Base-by-base conservation (phyloP, 2,113 vertebrate genomes). In the Heterotilapia buettikoferi region DNA sequence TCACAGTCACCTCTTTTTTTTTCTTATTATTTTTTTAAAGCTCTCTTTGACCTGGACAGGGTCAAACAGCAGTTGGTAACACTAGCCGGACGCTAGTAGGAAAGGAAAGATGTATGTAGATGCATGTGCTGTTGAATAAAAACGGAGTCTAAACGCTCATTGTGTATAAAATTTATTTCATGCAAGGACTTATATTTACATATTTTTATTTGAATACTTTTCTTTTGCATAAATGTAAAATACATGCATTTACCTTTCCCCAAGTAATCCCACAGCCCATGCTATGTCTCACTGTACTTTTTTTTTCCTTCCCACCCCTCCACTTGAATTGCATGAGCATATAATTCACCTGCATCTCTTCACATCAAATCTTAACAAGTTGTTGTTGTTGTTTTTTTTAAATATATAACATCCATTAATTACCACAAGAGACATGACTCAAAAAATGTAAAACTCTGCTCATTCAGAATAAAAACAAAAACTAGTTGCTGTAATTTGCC, bases 161-260 rank as follows among this genome's bases (percentile, higher is more conserved):
- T 96, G 95, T 95, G 92, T 98, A 99, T 96, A 99, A 99, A 98
- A 99, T 99, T 98, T 99, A 99, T 99, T 99, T 98, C 98, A 99
- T 99, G 98, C 98, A 99, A 95, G 96, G 97, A 97, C 93, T 97
- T 95, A 94, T 97, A 96, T 96, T 94, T 96, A 96, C 95, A 95
- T 94, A 82, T 95, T 94, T 95, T 95, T 94, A 92, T 95, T 96
- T 94, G 89, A 95, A 96, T 96, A 95, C 90, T 94, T 95, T 95
- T 95, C 87, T 98, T 91, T 98, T 99, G 98, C 98, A 99, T 99
- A 99, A 98, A 95, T 95, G 93, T 92, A 96, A 98, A 98, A 96
- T 97, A 98, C 98, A 99, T 99, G 98, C 98, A 98, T 97, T 97
- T 97, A 96, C 95, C 97, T 98, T 97, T 97, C 94, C 96, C 97